Evolutionary conservation across 2,888 invertebrate species (phyloP).

Genomic region (Leptogaster cylindrica): DNA sequence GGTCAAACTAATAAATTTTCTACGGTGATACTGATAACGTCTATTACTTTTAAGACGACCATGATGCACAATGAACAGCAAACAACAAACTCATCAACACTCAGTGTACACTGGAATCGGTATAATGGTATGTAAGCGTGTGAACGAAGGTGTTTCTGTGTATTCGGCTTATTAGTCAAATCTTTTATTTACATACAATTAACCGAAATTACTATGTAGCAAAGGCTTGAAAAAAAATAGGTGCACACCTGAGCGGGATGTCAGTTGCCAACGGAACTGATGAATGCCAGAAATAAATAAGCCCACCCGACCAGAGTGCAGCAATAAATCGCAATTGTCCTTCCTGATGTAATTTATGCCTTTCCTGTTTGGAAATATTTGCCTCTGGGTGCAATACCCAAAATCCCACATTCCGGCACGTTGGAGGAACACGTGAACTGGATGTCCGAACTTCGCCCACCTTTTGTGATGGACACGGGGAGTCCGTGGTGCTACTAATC

Average conservation of each 20-base stretch:
- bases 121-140: no score
- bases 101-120: no score
- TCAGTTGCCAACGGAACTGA: slow-evolving; percentile 9
- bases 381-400: slow-evolving; percentile 18
- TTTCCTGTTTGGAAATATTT: slow-evolving; percentile 42
- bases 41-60: no score
- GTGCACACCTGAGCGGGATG: slow-evolving; percentile 18
- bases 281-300: slow-evolving; percentile 32
- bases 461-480: slow-evolving; percentile 23
- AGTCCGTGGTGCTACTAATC: slow-evolving; percentile 31
- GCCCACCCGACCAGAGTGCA: slow-evolving; percentile 24
- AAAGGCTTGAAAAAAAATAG: no score
- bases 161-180: no score
- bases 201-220: no score
- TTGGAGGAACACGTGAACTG: background rate
- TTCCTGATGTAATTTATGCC: slow-evolving; percentile 43
- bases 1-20: no score
- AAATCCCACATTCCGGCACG: slow-evolving; percentile 15
- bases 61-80: no score
- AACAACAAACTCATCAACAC: no score
- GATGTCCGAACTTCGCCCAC: slow-evolving; percentile 15
- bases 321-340: slow-evolving; percentile 46
- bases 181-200: no score
- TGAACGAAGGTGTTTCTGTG: no score
- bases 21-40: no score